Conservation (phyloP, 2,113 vertebrate species). For the Lota lota region DNA sequence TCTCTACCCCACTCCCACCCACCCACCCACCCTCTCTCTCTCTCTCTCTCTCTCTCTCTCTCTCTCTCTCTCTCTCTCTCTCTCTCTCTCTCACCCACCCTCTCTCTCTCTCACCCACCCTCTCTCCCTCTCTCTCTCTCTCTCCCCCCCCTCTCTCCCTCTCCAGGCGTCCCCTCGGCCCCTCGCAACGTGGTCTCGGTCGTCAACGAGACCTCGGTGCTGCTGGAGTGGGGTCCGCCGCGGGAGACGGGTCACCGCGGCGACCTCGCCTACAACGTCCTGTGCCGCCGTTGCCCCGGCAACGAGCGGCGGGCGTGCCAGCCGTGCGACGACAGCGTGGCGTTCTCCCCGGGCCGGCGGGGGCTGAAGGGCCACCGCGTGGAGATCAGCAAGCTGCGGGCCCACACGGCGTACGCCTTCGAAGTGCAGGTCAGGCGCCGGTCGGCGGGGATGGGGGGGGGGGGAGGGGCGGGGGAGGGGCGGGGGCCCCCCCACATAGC, state of each 20-base stretch:
- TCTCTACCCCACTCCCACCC: background rate
- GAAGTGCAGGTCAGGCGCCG: conserved; percentile 81
- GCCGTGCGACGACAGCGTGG: conserved; percentile 90
- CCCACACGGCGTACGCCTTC: conserved; percentile 91
- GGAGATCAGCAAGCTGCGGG: conserved; percentile 91
- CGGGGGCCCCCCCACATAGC: no score
- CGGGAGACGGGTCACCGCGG: conserved; percentile 88
- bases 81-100: no score
- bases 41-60: background rate
- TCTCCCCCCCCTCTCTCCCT: background rate
- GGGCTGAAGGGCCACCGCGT: conserved; percentile 83
- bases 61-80: no score
- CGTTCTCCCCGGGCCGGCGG: conserved; percentile 84
- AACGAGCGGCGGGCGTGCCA: conserved; percentile 84
- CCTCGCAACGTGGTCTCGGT: conserved; percentile 93
- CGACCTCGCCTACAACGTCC: conserved; percentile 90
- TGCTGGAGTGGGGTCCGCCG: conserved; percentile 91
- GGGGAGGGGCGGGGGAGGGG: no score
- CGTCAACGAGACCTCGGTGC: conserved; percentile 92
- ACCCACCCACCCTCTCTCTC: background rate
- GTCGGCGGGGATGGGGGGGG: no score
- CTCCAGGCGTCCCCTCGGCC: conserved; percentile 87
- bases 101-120: no score
- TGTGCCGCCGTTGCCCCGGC: conserved; percentile 89
- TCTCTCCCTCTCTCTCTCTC: background rate